These are phyloP conservation scores for Podarcis muralis DNA, from an alignment of 2,113 vertebrate genomes.

Conservation along the genomic window DNA sequence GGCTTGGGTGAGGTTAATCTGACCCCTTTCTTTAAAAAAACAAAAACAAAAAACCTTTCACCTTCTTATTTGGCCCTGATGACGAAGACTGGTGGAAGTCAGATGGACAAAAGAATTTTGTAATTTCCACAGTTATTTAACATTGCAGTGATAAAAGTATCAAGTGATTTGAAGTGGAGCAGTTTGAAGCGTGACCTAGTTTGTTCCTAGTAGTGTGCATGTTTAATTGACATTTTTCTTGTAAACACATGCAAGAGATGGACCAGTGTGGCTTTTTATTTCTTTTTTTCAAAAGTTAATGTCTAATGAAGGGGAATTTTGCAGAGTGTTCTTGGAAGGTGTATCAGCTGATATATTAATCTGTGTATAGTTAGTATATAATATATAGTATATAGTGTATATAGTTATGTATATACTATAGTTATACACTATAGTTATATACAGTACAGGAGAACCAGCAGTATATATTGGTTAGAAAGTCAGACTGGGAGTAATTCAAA, in stretches of 20 bases:
- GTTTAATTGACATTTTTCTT: neutral
- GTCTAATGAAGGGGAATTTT: neutral
- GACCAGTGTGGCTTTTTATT: neutral
- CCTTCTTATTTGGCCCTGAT: neutral
- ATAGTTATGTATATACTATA: too few relatives aligned
- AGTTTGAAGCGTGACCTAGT: constrained; percentile 6
- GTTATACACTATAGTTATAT: too few relatives aligned
- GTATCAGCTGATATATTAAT: neutral
- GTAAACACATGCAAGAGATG: neutral
- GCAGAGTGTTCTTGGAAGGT: neutral
- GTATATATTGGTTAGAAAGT: neutral
- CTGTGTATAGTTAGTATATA: neutral
- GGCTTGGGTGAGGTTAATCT: neutral
- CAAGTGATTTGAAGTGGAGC: neutral
- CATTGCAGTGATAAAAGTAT: neutral
- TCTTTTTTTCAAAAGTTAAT: neutral
- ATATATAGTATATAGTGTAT: too few relatives aligned
- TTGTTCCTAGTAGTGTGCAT: neutral
- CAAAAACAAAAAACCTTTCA: neutral
- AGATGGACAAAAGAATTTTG: neutral
- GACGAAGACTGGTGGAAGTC: neutral
- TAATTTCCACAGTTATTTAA: neutral
- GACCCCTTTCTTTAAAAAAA: neutral
- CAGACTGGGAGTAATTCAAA: neutral
- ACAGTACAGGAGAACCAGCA: too few relatives aligned